Evolutionary conservation across 2,113 vertebrate genomes (phyloP), one percentile per base, ranked within the genome.

Genomic region (Sylvicapra grimmia): DNA sequence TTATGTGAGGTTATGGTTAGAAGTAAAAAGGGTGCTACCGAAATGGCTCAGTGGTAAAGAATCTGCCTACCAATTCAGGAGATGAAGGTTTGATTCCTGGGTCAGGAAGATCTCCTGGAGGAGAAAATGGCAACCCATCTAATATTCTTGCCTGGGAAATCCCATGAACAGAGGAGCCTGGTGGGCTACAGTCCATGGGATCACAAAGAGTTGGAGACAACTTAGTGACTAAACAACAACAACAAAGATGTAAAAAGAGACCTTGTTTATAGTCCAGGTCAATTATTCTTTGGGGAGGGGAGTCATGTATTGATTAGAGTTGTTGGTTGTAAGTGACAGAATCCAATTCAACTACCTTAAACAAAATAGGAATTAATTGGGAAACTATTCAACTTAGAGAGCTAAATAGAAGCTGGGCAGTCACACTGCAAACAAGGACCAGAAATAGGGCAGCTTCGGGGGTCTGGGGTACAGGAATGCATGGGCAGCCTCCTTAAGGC

Each of bases 251-350:
- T 53, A 90, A 65, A 58, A 79, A 83, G 59, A 86, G 25, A 61
- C n/a, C 44, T 89, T n/a, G 49, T 1, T 31, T 12, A 25, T 19
- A 36, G 33, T 40, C 14, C 47, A 3, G 63, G 36, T 14, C 27
- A 1, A 1, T n/a, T 36, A 4, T 65, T 65, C 54, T 18, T 6
- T 8, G 68, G 8, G 6, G n/a, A 54, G 4, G 4, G 6, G 59
- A 29, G 11, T 31, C 63, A 3, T 16, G 19, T 19, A 7, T n/a
- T 80, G 18, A 0, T n/a, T 54, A n/a, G 31, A 29, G 33, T 63
- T 27, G 36, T 91, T 47, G 33, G 40, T 25, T 75, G 25, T 49
- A 58, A 82, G 53, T 7, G 2, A 15, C 40, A 49, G 77, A 93
- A 53, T 47, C 53, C 47, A 75, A 29, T 33, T 36, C 9, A 29